These are phyloP conservation scores for Microplitis demolitor DNA, from an alignment of 1,140 invertebrate genomes.

Conservation along the genomic window DNA sequence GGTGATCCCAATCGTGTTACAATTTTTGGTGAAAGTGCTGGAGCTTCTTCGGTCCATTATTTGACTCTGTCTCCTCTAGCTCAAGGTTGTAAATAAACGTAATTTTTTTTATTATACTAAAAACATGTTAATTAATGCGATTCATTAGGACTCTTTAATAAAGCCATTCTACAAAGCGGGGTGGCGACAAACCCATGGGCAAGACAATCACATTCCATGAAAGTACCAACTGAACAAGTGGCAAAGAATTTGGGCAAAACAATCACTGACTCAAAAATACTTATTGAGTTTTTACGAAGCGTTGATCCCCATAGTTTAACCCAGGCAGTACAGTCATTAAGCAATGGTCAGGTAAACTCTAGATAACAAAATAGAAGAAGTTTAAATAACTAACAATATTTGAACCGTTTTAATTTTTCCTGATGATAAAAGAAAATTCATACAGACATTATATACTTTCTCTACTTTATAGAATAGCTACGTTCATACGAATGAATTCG, in stretches of 20 bases:
- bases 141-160: constrained; percentile 62
- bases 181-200: constrained; percentile 57
- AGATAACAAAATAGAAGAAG: too few relatives aligned
- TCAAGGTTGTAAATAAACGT: constrained; percentile 28
- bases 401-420: background rate
- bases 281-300: constrained; percentile 58
- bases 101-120: too few relatives aligned
- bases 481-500: constrained; percentile 31
- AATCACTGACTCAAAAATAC: constrained; percentile 50
- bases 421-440: background rate
- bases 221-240: constrained; percentile 50
- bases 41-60: constrained; percentile 51
- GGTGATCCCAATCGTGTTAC: background rate
- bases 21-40: background rate
- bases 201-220: constrained; percentile 30
- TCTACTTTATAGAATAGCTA: constrained; percentile 34
- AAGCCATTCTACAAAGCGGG: constrained; percentile 67
- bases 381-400: too few relatives aligned
- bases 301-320: constrained; percentile 37
- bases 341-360: background rate
- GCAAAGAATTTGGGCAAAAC: constrained; percentile 55
- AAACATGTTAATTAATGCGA: background rate
- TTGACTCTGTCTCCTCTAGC: constrained; percentile 37
- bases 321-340: background rate
- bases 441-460: too few relatives aligned